phyloP scores from a whole-genome alignment of 2,797 vertebrate genomes.

The Phrynocephalus guinanensis region DNA sequence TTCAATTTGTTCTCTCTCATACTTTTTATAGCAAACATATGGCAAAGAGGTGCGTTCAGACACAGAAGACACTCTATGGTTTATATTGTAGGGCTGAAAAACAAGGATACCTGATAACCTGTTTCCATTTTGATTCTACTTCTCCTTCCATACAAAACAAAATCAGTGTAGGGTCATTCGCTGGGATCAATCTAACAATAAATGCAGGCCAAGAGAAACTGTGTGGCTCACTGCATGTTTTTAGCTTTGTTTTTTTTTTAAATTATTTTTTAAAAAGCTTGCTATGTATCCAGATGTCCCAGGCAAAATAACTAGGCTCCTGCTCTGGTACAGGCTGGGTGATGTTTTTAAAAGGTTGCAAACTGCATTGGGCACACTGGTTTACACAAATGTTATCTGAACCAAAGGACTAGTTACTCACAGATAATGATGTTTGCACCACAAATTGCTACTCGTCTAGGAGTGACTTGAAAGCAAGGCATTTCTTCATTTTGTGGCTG shows the following conservation, averaged over 20 bases:
- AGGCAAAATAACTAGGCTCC: not conserved
- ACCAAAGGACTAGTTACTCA: not conserved
- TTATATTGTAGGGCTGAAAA: not conserved
- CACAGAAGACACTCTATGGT: not conserved
- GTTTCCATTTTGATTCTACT: not conserved
- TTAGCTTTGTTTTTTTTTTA: not conserved
- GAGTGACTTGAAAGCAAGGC: not conserved
- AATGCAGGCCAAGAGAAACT: not conserved
- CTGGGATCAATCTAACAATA: not conserved
- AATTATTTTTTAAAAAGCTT: not conserved
- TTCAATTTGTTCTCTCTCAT: too few relatives aligned
- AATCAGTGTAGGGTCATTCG: conserved; percentile 14
- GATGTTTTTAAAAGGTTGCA: not conserved
- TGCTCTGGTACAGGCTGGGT: not conserved
- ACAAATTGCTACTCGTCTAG: not conserved
- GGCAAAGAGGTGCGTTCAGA: not conserved
- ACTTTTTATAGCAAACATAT: not conserved
- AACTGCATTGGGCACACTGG: not conserved
- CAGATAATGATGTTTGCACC: not conserved
- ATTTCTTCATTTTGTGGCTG: not conserved
- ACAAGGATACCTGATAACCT: conserved; percentile 8
- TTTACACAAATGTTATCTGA: not conserved
- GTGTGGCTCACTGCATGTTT: not conserved
- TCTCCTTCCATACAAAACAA: not conserved
- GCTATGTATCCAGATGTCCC: not conserved